Evolutionary conservation across 2,113 vertebrate genomes (phyloP).

Genomic region (Tachysurus fulvidraco): DNA sequence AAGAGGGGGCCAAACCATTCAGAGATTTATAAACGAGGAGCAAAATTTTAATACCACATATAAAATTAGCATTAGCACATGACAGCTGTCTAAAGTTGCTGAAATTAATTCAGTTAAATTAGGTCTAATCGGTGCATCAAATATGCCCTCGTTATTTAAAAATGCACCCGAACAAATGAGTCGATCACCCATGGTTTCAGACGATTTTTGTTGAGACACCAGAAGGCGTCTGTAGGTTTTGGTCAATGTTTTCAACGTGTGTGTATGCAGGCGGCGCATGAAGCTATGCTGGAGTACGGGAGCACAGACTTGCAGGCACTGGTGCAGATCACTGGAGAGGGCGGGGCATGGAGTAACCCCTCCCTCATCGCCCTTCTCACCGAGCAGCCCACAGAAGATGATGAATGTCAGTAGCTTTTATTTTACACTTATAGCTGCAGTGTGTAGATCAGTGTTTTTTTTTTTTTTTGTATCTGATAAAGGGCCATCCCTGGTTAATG

Average conservation of each 20-base stretch:
- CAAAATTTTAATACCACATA: background rate
- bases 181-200: background rate
- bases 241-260: background rate
- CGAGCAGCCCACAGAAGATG: conserved; percentile 81
- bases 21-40: too few relatives aligned
- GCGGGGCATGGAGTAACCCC: conserved; percentile 90
- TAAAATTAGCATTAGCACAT: background rate
- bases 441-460: background rate
- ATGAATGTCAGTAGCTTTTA: conserved; percentile 80
- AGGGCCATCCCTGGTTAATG: background rate
- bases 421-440: background rate
- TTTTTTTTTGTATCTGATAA: background rate
- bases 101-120: background rate
- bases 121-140: background rate
- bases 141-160: background rate
- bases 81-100: background rate
- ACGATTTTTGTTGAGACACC: background rate
- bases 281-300: conserved; percentile 87
- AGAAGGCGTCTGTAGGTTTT: background rate
- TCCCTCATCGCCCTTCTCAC: conserved; percentile 87
- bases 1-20: too few relatives aligned
- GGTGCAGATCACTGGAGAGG: conserved; percentile 89
- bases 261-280: conserved; percentile 78
- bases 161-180: background rate
- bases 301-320: conserved; percentile 92